Conservation (phyloP, 1,140 invertebrate genomes). For the Ostrea edulis region DNA sequence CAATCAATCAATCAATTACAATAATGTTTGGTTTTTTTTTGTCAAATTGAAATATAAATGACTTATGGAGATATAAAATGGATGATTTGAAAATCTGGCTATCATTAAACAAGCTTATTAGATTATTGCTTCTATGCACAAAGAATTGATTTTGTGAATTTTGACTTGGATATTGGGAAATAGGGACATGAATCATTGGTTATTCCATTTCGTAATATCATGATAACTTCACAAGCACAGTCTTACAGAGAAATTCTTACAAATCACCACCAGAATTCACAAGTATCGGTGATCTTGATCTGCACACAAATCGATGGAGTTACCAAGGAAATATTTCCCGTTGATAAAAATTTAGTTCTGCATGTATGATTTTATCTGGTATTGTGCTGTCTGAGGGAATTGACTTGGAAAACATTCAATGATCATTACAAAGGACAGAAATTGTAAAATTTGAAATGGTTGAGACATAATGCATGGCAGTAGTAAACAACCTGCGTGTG, state of each 20-base stretch:
- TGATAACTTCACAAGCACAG: conserved; percentile 12
- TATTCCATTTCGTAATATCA: neutral
- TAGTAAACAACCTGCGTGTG: neutral
- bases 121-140: neutral
- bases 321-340: conserved; percentile 18
- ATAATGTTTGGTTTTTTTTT: no score
- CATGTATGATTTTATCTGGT: neutral
- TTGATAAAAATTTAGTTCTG: neutral
- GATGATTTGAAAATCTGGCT: no score
- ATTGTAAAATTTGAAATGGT: neutral
- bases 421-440: conserved; percentile 7
- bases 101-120: neutral
- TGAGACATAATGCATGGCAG: neutral
- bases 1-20: no score
- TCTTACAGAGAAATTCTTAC: neutral
- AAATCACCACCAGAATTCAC: conserved; percentile 4
- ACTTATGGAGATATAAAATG: no score
- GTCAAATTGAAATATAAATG: no score
- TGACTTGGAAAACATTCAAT: neutral
- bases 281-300: neutral
- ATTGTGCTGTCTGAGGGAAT: neutral
- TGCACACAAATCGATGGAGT: neutral
- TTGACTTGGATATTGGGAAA: neutral
- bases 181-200: neutral
- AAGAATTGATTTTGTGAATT: conserved; percentile 10